Percentiles rank a stretch among this genome's conserved stretches.
Conservation (phyloP, 2,888 invertebrate genomes). For the Sinhomidia bicolor region DNA sequence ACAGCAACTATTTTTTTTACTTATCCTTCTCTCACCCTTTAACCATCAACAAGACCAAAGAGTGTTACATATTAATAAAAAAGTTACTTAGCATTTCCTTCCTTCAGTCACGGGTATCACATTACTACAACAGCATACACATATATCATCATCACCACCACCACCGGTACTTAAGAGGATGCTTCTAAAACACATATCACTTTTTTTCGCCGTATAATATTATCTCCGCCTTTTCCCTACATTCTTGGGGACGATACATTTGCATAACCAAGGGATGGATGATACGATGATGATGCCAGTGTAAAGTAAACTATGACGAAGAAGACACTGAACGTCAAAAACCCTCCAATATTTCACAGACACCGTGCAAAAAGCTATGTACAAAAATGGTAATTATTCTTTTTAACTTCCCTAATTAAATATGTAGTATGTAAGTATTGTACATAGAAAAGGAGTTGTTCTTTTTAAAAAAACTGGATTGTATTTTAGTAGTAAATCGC, state of each 20-base stretch:
- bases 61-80: background rate
- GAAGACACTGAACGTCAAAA: background rate
- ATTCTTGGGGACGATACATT: background rate
- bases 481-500: background rate
- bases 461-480: slow-evolving; percentile 31
- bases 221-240: slow-evolving; percentile 4
- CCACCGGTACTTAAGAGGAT: background rate
- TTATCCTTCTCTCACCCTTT: background rate
- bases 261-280: slow-evolving; percentile 3
- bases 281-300: background rate
- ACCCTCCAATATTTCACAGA: background rate
- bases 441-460: slow-evolving; percentile 53
- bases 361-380: background rate
- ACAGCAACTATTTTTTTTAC: background rate
- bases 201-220: background rate
- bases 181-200: background rate
- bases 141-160: background rate
- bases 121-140: slow-evolving; percentile 9
- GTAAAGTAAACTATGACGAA: background rate
- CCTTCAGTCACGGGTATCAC: background rate
- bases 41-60: background rate
- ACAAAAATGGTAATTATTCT: slow-evolving; percentile 38
- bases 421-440: slow-evolving; percentile 25
- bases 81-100: slow-evolving; percentile 2
- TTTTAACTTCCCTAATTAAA: slow-evolving; percentile 47